Percentiles rank a stretch among this genome's conserved stretches.
These are phyloP conservation scores for Iguana delicatissima DNA, from an alignment of 2,797 vertebrate genomes.

Conservation along the genomic window DNA sequence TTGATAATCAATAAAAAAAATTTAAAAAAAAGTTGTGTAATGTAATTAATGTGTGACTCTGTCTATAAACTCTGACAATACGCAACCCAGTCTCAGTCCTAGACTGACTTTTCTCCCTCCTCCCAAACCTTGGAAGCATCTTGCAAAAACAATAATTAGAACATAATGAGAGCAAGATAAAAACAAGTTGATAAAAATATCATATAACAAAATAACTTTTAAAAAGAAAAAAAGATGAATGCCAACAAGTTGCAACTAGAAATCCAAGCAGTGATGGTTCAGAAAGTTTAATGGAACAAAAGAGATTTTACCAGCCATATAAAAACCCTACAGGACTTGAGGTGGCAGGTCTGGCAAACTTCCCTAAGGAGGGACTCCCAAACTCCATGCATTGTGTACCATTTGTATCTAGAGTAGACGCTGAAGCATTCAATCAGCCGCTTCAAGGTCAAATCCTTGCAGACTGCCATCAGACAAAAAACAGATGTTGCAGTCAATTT, in stretches of 20 bases:
- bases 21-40: too few relatives aligned
- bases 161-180: background rate
- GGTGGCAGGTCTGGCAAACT: background rate
- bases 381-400: background rate
- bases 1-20: too few relatives aligned
- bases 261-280: background rate
- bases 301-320: background rate
- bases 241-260: background rate
- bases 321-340: background rate
- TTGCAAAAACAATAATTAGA: background rate
- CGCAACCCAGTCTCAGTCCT: too few relatives aligned
- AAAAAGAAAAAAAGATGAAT: background rate
- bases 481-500: constrained; percentile 68
- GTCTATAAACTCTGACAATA: too few relatives aligned
- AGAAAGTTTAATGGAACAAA: background rate
- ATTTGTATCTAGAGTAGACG: constrained; percentile 3
- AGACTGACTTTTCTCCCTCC: background rate
- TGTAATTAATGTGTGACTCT: too few relatives aligned
- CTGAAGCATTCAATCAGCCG: constrained; percentile 51
- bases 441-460: constrained; percentile 61
- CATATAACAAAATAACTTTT: background rate
- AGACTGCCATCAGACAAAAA: constrained; percentile 67
- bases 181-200: background rate
- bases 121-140: background rate
- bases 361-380: background rate